A percentile compares a stretch with the other conserved stretches of the same genome.
Evolutionary conservation across 2,888 invertebrate species (phyloP).

Genomic region (Latrodectus hesperus): DNA sequence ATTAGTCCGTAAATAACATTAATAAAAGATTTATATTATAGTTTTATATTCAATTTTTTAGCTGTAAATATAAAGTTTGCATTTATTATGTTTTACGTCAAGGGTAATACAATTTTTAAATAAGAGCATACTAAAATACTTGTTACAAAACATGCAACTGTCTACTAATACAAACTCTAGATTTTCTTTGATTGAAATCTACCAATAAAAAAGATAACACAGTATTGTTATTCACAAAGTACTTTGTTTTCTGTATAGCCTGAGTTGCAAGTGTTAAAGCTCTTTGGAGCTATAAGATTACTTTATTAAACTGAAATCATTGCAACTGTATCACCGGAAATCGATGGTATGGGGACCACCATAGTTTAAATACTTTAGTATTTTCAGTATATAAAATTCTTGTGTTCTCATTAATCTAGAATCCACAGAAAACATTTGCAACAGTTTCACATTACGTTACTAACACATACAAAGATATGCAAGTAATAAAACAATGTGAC

Average conservation of each 20-base stretch:
- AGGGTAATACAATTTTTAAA: slow-evolving; percentile 55
- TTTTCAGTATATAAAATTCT: slow-evolving; percentile 62
- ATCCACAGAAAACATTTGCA: slow-evolving; percentile 63
- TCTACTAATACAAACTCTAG: slow-evolving; percentile 64
- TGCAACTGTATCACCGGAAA: slow-evolving; percentile 68
- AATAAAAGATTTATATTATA: slow-evolving; percentile 52
- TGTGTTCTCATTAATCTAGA: slow-evolving; percentile 57
- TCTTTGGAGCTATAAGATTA: slow-evolving; percentile 65
- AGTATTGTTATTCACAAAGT: slow-evolving; percentile 65
- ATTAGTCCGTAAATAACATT: slow-evolving; percentile 57
- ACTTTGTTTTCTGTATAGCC: slow-evolving; percentile 67
- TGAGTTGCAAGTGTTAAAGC: slow-evolving; percentile 64
- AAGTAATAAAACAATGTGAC: slow-evolving; percentile 69
- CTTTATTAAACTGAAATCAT: slow-evolving; percentile 58
- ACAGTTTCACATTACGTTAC: slow-evolving; percentile 65
- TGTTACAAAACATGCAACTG: slow-evolving; percentile 64
- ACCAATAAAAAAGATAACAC: slow-evolving; percentile 67
- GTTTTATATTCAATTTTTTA: slow-evolving; percentile 49
- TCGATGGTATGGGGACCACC: slow-evolving; percentile 37
- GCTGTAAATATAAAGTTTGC: slow-evolving; percentile 51
- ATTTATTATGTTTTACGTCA: slow-evolving; percentile 48
- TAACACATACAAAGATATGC: slow-evolving; percentile 68
- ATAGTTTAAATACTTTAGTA: slow-evolving; percentile 54
- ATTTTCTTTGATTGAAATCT: slow-evolving; percentile 59
- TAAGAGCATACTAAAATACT: slow-evolving; percentile 59